phyloP scores from a whole-genome alignment of 2,888 invertebrate genomes.

The Piscicola geometra region DNA sequence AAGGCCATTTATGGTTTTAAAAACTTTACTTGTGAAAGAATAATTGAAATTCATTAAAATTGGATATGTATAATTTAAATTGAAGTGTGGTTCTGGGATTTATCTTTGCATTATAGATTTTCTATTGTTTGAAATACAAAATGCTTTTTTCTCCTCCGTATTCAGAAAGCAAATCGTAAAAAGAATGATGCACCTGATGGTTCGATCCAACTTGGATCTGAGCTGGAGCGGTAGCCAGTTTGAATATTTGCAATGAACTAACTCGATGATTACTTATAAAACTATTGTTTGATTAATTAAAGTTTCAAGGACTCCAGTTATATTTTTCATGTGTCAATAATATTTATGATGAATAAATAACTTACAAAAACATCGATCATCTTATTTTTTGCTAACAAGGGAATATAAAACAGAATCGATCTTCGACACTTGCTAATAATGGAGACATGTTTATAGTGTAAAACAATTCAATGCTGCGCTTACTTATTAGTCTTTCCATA shows the following conservation, averaged over 20 bases:
- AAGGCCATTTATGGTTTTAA: no score
- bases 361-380: background rate
- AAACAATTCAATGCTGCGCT: background rate
- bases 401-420: background rate
- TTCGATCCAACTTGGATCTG: constrained; percentile 61
- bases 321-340: background rate
- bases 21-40: no score
- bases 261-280: background rate
- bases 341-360: background rate
- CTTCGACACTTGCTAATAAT: background rate
- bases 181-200: constrained; percentile 41
- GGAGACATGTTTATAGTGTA: constrained; percentile 16
- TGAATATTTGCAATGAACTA: constrained; percentile 37
- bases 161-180: background rate
- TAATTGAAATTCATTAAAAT: no score
- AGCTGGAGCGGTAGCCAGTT: constrained; percentile 61
- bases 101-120: background rate
- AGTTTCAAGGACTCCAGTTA: background rate
- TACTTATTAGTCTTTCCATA: background rate
- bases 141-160: background rate
- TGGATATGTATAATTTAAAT: background rate
- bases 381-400: background rate
- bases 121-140: background rate
- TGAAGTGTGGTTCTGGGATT: no score
- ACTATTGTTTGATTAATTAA: background rate